Evolutionary conservation across 2,797 vertebrate genomes (phyloP).

Genomic region (Hydrolagus colliei): DNA sequence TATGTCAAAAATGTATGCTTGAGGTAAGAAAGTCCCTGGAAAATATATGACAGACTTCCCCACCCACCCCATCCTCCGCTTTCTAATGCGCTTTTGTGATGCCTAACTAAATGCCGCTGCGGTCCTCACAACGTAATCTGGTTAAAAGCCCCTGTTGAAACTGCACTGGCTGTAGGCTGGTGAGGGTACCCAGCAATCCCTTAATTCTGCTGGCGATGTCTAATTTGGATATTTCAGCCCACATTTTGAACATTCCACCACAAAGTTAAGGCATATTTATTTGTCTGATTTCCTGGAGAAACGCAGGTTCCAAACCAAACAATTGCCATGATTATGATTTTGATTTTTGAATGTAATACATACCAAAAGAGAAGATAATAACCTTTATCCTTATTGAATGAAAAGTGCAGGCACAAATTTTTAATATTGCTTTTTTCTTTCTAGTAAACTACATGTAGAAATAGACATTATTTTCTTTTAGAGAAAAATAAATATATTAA

Average conservation of each 20-base stretch:
- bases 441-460: conserved; percentile 46
- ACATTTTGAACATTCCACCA: conserved; percentile 23
- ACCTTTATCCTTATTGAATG: conserved; percentile 38
- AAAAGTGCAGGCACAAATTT: conserved; percentile 50
- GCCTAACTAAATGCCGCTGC: not conserved
- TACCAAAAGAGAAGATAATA: conserved; percentile 25
- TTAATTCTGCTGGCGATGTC: conserved; percentile 13
- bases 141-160: not conserved
- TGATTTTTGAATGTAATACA: conserved; percentile 32
- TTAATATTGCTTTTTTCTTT: conserved; percentile 45
- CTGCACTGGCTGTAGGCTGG: conserved; percentile 22
- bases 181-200: conserved; percentile 29
- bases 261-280: conserved; percentile 14
- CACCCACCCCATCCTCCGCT: not conserved
- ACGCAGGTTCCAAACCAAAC: not conserved
- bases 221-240: conserved; percentile 9
- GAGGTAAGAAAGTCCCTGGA: not conserved
- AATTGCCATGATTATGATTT: conserved; percentile 36
- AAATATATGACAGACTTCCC: not conserved
- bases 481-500: conserved; percentile 48
- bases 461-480: conserved; percentile 55
- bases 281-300: conserved; percentile 33
- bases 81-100: not conserved
- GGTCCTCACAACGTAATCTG: not conserved
- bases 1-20: not conserved